Evolutionary conservation across 1,140 invertebrate genomes (phyloP), one percentile per base, ranked within the genome.

Genomic region (Thereuonema tuberculata): DNA sequence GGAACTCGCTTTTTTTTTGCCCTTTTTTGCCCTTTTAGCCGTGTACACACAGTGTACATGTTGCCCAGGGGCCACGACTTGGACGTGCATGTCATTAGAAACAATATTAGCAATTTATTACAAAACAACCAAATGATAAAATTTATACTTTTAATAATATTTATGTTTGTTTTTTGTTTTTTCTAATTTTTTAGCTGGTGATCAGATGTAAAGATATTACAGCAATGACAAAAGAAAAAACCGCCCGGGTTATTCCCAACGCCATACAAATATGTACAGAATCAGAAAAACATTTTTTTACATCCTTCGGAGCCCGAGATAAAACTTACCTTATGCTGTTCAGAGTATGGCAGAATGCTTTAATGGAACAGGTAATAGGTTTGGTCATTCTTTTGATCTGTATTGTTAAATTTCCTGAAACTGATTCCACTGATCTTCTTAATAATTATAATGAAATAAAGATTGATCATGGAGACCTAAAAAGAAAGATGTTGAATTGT

Each of bases 261-360:
- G 93, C 93, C 58, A 87, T 98, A 67, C 82, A 89, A 65, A 83
- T 96, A 64, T 82, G 80, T 62, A 92, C 88, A 20, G 82, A 83
- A 63, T 80, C 74, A 47, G 92, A 95, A 61, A 93, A 90, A 71
- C 86, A 86, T 72, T 96, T 96, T 75, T 86, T 97, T 63, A 90
- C 93, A 17, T 93, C 91, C 26, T 94, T 96, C 73, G 84, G 85
- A 23, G 82, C 90, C 23, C 75, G 93, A 48, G 93, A 97, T 75
- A 94, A 95, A 73, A 85, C 89, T 1, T 95, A 89, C 78, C 79
- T 94, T 65, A 94, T 93, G 87, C 79, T 96, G 67, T 94, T 95
- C 77, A 80, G 89, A 65, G 82, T 95, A 64, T 96, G 93, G 93
- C 92, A 96, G 76, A 94, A 93, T 80, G 88, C 88, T 62, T 80